Base-by-base conservation (phyloP, 1,140 invertebrate species). In the Cotesia chilonis region DNA sequence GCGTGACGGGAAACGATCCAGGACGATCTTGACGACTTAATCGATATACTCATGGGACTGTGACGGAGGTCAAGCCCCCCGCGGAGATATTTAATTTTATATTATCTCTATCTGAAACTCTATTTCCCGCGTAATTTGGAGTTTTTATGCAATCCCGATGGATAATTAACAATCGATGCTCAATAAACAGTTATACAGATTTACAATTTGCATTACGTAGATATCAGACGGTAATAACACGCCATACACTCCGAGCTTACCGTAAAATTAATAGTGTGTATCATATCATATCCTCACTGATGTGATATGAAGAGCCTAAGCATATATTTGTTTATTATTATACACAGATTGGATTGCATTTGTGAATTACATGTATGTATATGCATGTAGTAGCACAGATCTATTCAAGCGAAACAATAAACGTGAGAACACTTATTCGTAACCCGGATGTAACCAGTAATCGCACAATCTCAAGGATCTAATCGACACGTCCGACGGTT, bases 21-120 rank as follows among this genome's bases (percentile, higher is more conserved):
- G 12, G 41, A 36, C 66, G 57, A 71, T 71, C 69, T 51, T 64
- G 69, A 71, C 69, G 59, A 55, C 60, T 71, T 71, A 71, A 71
- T 71, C 69, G 69, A 71, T 54, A 14, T 47, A 47, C 5, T 61
- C 57, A 14, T 70, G 38, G 9, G 55, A 47, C 38, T 61, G 35
- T 20, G 20, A 61, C 38, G 9, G 54, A 10, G 10, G 14, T 51
- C 14, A 10, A 28, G 17, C 17, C 5, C 47, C 14, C 9, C 20
- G n/a, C 7, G 6, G 20, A 4, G 38, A 12, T 6, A 35, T 28
- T 20, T 35, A 61, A 61, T 28, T 14, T 35, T 35, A 59, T 28
- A 20, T 14, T 61, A 20, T 12, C 60, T 35, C 60, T 28, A 20
- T 61, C 10, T 28, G 60, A 37, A 61, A 6, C 10, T 9, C 12